Percentiles rank a stretch among this genome's conserved stretches.
phyloP scores from a whole-genome alignment of 2,797 vertebrate genomes.

The Myripristis murdjan region DNA sequence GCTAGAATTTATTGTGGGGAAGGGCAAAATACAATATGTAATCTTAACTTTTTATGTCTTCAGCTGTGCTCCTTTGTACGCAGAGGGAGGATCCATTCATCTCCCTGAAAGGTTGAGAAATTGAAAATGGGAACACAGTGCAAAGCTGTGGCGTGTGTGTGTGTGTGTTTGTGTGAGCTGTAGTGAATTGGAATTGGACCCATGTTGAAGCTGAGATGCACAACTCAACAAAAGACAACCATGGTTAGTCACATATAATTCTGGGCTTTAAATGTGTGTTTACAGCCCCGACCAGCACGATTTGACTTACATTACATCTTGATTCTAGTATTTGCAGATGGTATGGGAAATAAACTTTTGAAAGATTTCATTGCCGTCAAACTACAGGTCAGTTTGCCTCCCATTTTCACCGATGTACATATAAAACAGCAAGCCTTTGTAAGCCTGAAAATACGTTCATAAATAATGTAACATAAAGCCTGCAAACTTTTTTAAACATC shows the following conservation, averaged over 20 bases:
- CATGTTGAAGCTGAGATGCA: background rate
- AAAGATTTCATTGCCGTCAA: conserved; percentile 13
- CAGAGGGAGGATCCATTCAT: conserved; percentile 39
- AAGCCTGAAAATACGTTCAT: background rate
- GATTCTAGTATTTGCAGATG: conserved; percentile 39
- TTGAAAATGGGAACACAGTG: conserved; percentile 45
- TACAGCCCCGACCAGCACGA: background rate
- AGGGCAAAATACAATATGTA: conserved; percentile 50
- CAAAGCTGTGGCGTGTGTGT: conserved; percentile 24
- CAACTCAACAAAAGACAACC: conserved; percentile 29
- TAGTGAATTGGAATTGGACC: background rate
- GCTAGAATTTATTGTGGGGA: conserved; percentile 30
- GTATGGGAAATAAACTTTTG: conserved; percentile 13
- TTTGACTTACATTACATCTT: conserved; percentile 38
- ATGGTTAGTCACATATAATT: conserved; percentile 12
- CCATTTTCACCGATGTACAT: background rate
- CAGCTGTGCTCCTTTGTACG: conserved; percentile 35
- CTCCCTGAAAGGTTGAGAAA: conserved; percentile 55
- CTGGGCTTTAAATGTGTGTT: conserved; percentile 36
- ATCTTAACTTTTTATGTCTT: conserved; percentile 43
- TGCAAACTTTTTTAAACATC: background rate
- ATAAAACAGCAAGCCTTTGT: conserved; percentile 13
- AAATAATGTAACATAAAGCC: background rate
- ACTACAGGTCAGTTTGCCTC: conserved; percentile 11
- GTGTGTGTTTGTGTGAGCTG: conserved; percentile 6